Evolutionary conservation across 2,797 vertebrate genomes (phyloP).

Genomic region (Typhlichthys subterraneus): DNA sequence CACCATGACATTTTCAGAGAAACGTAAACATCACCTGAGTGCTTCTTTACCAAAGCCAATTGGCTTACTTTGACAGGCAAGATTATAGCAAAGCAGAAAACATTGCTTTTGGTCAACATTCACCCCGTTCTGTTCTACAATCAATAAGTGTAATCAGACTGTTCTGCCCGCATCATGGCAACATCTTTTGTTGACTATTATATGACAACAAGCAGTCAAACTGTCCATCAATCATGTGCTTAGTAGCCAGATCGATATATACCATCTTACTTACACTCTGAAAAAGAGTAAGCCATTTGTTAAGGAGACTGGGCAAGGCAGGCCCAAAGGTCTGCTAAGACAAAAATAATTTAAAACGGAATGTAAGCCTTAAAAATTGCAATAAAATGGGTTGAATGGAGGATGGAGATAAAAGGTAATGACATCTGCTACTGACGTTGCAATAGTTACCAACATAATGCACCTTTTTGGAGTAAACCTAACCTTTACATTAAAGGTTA

Average conservation of each 20-base stretch:
- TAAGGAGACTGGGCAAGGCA: slow-evolving; percentile 6
- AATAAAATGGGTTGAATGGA: slow-evolving; percentile 35
- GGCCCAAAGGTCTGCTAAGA: background rate
- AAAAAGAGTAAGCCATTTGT: background rate
- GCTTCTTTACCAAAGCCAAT: background rate
- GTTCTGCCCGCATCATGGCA: slow-evolving; percentile 42
- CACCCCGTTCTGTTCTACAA: slow-evolving; percentile 29
- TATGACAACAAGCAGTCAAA: slow-evolving; percentile 48
- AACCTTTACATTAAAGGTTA: slow-evolving; percentile 33
- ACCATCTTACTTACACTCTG: background rate
- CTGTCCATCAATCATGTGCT: slow-evolving; percentile 37
- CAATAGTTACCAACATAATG: slow-evolving; percentile 46
- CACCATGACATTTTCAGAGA: slow-evolving; percentile 9
- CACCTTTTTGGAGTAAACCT: slow-evolving; percentile 29
- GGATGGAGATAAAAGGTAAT: background rate
- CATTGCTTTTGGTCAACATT: slow-evolving; percentile 30
- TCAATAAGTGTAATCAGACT: slow-evolving; percentile 51
- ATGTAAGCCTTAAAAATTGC: background rate
- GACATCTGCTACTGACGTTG: background rate
- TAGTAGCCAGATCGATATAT: slow-evolving; percentile 19
- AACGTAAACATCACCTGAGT: slow-evolving; percentile 5
- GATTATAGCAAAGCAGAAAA: slow-evolving; percentile 16
- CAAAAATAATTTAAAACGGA: too few species aligned
- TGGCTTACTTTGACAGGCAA: background rate
- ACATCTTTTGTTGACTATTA: slow-evolving; percentile 39